These are phyloP conservation scores for Melopsittacus undulatus DNA, from an alignment of 2,797 vertebrate genomes.

Conservation along the genomic window DNA sequence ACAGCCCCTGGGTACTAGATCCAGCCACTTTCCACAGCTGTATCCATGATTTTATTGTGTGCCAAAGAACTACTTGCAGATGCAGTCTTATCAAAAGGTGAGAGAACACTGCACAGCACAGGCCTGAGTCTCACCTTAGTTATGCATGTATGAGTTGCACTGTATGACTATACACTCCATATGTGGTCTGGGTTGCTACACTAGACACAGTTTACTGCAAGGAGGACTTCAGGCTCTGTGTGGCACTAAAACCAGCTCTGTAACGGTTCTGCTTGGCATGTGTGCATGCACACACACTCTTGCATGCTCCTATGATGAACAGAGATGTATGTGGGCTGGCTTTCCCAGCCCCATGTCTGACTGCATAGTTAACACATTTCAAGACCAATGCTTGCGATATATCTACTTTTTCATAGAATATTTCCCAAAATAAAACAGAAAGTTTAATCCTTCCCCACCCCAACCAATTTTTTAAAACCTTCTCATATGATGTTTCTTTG, in stretches of 20 bases:
- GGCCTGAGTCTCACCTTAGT: not conserved
- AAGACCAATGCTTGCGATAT: not conserved
- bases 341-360: not conserved
- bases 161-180: not conserved
- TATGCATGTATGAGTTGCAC: not conserved
- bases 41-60: not conserved
- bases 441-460: not conserved
- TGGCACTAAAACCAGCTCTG: not conserved
- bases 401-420: not conserved
- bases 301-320: not conserved
- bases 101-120: not conserved
- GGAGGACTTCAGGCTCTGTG: not conserved
- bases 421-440: conserved; percentile 22
- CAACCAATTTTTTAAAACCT: not conserved
- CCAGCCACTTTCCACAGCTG: not conserved
- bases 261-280: not conserved
- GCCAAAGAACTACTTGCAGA: not conserved
- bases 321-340: not conserved
- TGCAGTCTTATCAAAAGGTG: not conserved
- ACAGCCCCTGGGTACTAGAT: not conserved
- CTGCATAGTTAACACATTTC: not conserved
- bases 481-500: conserved; percentile 46
- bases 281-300: not conserved
- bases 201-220: not conserved
- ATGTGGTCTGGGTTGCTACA: not conserved